phyloP scores from a whole-genome alignment of 2,888 invertebrate species.

The Caenorhabditis sp. region DNA sequence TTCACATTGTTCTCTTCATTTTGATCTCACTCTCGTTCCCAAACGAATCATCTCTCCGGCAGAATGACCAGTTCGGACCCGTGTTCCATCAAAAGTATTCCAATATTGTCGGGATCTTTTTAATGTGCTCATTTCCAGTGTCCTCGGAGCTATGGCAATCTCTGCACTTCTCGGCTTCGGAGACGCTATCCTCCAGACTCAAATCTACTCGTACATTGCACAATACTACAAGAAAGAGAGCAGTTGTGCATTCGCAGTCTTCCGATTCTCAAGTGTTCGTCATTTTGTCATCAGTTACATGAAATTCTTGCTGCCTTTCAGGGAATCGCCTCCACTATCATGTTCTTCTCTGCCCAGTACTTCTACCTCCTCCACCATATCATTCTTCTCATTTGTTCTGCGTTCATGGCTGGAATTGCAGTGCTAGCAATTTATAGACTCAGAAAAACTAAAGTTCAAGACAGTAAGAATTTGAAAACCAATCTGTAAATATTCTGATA shows the following conservation, averaged over 20 bases:
- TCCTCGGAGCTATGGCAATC: slow-evolving; percentile 1
- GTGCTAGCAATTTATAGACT: no score
- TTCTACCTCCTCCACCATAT: slow-evolving; percentile 5
- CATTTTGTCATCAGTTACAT: background rate
- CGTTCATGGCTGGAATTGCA: no score
- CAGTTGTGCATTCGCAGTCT: slow-evolving; percentile 31
- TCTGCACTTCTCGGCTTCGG: slow-evolving; percentile 39
- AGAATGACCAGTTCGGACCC: slow-evolving; percentile 24
- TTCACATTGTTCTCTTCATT: slow-evolving; percentile 15
- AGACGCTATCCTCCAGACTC: slow-evolving; percentile 47
- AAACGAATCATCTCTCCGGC: slow-evolving; percentile 32
- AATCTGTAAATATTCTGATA: no score
- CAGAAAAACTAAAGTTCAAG: no score
- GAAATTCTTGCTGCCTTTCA: slow-evolving; percentile 5
- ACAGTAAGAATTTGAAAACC: no score
- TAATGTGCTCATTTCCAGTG: no score
- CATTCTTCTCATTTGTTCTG: background rate
- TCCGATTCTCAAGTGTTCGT: slow-evolving; percentile 39
- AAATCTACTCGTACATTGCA: slow-evolving; percentile 40
- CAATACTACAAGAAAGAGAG: slow-evolving; percentile 38
- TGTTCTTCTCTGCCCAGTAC: slow-evolving; percentile 33
- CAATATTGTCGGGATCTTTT: background rate
- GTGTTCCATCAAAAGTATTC: slow-evolving; percentile 17
- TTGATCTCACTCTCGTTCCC: slow-evolving; percentile 33
- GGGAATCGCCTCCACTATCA: slow-evolving; percentile 31